Evolutionary conservation across 1,140 invertebrate genomes (phyloP).

Genomic region (Leptopilina clavipes): DNA sequence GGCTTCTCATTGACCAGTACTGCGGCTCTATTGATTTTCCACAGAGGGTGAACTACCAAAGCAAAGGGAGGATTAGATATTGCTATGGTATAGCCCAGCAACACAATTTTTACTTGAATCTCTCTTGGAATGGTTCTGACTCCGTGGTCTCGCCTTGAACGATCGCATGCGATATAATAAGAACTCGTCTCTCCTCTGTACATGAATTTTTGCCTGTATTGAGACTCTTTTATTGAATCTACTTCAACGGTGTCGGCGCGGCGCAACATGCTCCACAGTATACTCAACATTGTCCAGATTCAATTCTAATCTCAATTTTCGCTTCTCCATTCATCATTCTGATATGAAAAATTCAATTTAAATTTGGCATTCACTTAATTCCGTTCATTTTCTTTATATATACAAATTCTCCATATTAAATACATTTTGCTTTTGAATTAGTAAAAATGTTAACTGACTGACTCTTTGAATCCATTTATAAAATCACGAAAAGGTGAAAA

Average conservation of each 20-base stretch:
- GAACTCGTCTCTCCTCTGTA: neutral
- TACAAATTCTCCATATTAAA: too few species aligned
- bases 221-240: slow-evolving; percentile 7
- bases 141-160: neutral
- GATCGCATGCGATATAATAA: slow-evolving; percentile 22
- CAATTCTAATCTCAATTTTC: neutral
- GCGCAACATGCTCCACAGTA: neutral
- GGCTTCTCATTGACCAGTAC: slow-evolving; percentile 56
- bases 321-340: neutral
- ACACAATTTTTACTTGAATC: slow-evolving; percentile 21
- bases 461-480: too few species aligned
- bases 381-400: too few species aligned
- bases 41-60: slow-evolving; percentile 59
- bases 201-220: neutral
- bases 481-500: too few species aligned
- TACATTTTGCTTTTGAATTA: too few species aligned
- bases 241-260: neutral
- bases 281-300: neutral
- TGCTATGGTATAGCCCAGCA: slow-evolving; percentile 35
- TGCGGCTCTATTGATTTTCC: slow-evolving; percentile 69
- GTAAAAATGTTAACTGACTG: too few species aligned
- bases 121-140: neutral
- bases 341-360: neutral
- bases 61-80: slow-evolving; percentile 63
- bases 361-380: too few species aligned